Percentiles rank a stretch among this genome's conserved stretches.
phyloP scores from a whole-genome alignment of 2,797 vertebrate genomes.

The Dendrocincla tyrannina region DNA sequence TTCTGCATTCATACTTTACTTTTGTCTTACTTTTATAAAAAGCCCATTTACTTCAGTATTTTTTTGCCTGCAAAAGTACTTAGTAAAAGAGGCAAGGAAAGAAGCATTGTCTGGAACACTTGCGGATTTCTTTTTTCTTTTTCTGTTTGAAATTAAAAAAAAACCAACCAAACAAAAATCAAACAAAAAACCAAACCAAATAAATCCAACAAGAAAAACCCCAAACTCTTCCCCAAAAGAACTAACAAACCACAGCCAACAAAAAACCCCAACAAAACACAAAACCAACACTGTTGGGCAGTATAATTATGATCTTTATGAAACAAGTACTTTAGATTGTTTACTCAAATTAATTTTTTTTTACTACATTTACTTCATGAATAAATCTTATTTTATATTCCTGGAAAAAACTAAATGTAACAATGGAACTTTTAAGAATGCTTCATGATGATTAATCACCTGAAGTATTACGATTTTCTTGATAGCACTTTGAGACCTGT shows the following conservation, averaged over 20 bases:
- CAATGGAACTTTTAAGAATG: neutral
- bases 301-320: neutral
- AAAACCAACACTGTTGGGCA: neutral
- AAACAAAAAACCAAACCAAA: neutral
- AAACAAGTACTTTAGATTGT: neutral
- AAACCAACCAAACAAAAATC: neutral
- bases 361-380: neutral
- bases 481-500: neutral
- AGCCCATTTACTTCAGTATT: neutral
- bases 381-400: neutral
- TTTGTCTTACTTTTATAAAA: neutral
- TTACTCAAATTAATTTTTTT: neutral
- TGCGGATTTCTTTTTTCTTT: neutral
- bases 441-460: neutral
- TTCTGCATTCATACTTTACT: neutral
- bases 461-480: neutral
- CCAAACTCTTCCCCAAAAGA: fast-evolving
- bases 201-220: neutral
- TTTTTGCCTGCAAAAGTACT: neutral
- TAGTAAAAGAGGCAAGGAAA: neutral
- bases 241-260: neutral
- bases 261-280: neutral
- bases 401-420: neutral
- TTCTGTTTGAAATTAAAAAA: neutral
- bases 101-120: neutral